These are phyloP conservation scores for Euplexia lucipara DNA, from an alignment of 2,888 invertebrate species.

Conservation along the genomic window DNA sequence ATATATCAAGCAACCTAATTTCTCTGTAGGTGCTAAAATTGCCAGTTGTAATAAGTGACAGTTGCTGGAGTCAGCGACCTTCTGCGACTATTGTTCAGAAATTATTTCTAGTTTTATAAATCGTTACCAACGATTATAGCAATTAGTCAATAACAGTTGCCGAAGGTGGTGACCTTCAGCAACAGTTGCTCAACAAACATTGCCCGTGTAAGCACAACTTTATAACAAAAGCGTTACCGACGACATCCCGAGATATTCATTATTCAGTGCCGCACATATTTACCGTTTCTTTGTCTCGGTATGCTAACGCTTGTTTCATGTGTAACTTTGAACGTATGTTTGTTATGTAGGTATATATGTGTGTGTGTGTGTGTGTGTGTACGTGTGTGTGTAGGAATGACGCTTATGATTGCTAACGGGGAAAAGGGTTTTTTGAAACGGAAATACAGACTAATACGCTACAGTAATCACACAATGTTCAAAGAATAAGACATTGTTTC, in stretches of 20 bases:
- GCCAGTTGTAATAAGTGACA: too few relatives aligned
- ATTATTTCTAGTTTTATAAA: too few relatives aligned
- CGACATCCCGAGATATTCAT: conserved; percentile 77
- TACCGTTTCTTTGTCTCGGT: conserved; percentile 74
- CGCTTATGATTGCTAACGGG: conserved; percentile 20
- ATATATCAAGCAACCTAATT: too few relatives aligned
- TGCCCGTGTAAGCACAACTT: conserved; percentile 22
- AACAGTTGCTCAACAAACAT: conserved; percentile 12
- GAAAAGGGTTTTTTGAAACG: background rate
- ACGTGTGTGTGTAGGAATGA: background rate
- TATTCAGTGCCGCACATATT: conserved; percentile 75
- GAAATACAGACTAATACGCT: background rate
- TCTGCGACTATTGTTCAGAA: too few relatives aligned
- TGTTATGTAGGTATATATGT: background rate
- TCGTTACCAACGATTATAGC: too few relatives aligned
- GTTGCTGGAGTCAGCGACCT: too few relatives aligned
- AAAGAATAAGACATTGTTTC: too few relatives aligned
- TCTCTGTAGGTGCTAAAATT: too few relatives aligned
- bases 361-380: background rate
- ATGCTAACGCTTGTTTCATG: conserved; percentile 54
- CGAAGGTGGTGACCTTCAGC: too few relatives aligned
- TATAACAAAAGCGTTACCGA: conserved; percentile 60
- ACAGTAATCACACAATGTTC: too few relatives aligned
- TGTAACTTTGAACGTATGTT: conserved; percentile 48
- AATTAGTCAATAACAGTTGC: too few relatives aligned